Evolutionary conservation across 92 coral and sea anemone species (phyloP).

Genomic region (Bergia puertoricense): DNA sequence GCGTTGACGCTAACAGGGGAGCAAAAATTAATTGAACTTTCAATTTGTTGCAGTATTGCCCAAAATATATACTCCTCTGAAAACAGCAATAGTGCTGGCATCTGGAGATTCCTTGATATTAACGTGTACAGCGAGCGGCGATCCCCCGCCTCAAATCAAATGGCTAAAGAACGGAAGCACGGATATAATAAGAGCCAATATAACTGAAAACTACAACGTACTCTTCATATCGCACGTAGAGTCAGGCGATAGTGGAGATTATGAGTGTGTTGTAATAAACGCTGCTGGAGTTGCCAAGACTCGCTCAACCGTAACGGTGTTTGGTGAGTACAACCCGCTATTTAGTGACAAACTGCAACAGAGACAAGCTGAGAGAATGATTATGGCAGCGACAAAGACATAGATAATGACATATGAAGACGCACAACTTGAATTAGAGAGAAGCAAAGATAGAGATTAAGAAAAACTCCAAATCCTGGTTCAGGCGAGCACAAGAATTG

Average conservation of each 20-base stretch:
- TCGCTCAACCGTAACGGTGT: constrained; percentile 21
- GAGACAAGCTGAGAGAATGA: neutral
- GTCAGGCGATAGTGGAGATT: constrained; percentile 14
- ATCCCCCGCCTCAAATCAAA: constrained; percentile 30
- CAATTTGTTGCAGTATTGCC: neutral
- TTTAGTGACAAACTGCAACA: neutral
- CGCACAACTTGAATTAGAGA: too few relatives aligned
- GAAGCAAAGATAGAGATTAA: too few relatives aligned
- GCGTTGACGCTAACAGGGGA: too few relatives aligned
- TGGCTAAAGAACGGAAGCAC: constrained; percentile 34
- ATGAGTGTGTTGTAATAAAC: constrained; percentile 8
- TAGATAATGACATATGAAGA: too few relatives aligned
- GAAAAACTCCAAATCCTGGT: too few relatives aligned
- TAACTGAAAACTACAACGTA: neutral
- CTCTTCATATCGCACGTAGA: constrained; percentile 5
- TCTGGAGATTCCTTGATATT: neutral
- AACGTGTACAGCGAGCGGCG: constrained; percentile 5
- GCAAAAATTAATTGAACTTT: too few relatives aligned
- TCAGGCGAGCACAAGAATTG: too few relatives aligned
- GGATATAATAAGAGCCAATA: constrained; percentile 1
- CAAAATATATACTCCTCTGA: neutral
- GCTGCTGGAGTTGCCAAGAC: constrained; percentile 7
- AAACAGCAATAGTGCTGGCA: neutral
- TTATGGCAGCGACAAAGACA: too few relatives aligned
- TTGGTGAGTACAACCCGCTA: neutral